These are phyloP conservation scores for Spisula solida DNA, from an alignment of 2,888 invertebrate species.

Conservation along the genomic window DNA sequence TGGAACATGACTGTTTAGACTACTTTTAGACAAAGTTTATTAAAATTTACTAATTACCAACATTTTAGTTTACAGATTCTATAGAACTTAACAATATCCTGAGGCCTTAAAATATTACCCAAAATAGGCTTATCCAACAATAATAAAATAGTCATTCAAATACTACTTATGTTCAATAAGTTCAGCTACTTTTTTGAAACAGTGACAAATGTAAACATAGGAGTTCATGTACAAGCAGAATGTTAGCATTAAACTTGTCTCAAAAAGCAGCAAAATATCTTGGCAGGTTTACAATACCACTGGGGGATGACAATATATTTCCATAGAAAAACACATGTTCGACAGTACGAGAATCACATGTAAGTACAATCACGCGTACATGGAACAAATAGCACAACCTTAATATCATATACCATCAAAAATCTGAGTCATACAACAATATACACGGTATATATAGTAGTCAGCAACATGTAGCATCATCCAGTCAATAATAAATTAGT, in stretches of 20 bases:
- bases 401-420: background rate
- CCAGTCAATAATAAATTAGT: background rate
- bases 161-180: no score
- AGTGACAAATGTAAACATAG: conserved; percentile 11
- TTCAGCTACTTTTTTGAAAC: background rate
- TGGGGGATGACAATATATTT: conserved; percentile 23
- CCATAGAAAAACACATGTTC: conserved; percentile 22
- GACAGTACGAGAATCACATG: conserved; percentile 30
- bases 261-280: conserved; percentile 38
- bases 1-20: no score
- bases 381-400: conserved; percentile 25
- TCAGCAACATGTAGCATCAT: background rate
- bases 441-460: background rate
- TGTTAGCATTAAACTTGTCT: conserved; percentile 6
- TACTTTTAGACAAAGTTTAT: no score
- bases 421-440: background rate
- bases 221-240: background rate
- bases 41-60: no score
- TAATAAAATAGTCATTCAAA: no score
- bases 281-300: conserved; percentile 36
- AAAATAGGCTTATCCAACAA: no score
- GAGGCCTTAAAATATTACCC: no score
- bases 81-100: no score
- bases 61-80: no score
- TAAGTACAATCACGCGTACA: conserved; percentile 30